Evolutionary conservation across 2,888 invertebrate genomes (phyloP).

Genomic region (Cataglyphis albicans): DNA sequence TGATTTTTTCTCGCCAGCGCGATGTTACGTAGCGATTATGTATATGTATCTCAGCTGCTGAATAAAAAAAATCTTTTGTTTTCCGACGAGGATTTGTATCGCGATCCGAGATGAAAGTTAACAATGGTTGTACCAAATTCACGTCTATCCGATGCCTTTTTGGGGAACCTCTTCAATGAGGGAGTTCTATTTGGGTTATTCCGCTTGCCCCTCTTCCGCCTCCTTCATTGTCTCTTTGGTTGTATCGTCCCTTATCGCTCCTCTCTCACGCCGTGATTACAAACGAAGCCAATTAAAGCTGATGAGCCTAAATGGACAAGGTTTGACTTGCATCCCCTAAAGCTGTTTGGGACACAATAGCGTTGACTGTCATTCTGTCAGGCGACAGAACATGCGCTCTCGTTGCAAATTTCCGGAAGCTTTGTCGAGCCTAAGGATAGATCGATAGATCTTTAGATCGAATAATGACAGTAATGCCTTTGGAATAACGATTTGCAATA

Average conservation of each 20-base stretch:
- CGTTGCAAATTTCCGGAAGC: neutral
- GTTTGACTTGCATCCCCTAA: constrained; percentile 25
- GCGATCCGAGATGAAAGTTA: constrained; percentile 1
- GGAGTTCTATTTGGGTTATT: constrained; percentile 61
- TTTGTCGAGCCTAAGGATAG: neutral
- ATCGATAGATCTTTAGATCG: neutral
- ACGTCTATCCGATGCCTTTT: constrained; percentile 63
- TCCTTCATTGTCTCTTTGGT: constrained; percentile 67
- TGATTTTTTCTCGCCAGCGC: neutral
- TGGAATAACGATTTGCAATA: neutral
- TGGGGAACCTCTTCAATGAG: constrained; percentile 59
- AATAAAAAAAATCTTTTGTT: constrained; percentile 49
- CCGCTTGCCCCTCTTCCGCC: constrained; percentile 28
- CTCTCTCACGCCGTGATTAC: constrained; percentile 67
- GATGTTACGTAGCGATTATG: neutral
- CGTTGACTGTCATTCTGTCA: neutral
- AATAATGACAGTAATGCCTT: neutral
- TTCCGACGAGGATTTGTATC: constrained; percentile 31
- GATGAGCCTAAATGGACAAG: constrained; percentile 73
- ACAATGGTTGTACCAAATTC: constrained; percentile 67
- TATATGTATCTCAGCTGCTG: neutral
- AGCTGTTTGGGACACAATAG: constrained; percentile 22
- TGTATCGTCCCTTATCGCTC: constrained; percentile 32
- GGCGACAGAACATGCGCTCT: neutral
- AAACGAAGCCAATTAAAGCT: constrained; percentile 76